These are phyloP conservation scores for Embidobia sp. DNA, from an alignment of 2,888 invertebrate genomes.

Conservation along the genomic window DNA sequence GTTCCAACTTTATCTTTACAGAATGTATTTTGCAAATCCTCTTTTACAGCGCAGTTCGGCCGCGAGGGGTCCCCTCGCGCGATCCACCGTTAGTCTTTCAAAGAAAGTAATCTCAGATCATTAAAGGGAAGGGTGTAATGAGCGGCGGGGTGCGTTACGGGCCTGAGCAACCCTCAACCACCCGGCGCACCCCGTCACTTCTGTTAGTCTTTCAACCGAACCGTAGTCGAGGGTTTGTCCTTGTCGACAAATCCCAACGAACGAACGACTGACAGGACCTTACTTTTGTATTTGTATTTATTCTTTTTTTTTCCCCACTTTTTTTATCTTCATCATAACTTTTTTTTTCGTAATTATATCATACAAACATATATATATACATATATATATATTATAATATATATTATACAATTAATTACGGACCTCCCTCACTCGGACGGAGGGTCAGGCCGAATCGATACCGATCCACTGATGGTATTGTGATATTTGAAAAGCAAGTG, in stretches of 20 bases:
- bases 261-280: conserved; percentile 63
- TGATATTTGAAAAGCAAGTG: conserved; percentile 75
- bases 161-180: too few relatives aligned
- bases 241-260: conserved; percentile 39
- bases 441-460: conserved; percentile 63
- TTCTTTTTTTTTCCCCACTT: conserved; percentile 36
- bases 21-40: too few relatives aligned
- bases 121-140: conserved; percentile 23
- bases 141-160: conserved; percentile 1
- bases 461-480: conserved; percentile 75
- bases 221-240: conserved; percentile 37
- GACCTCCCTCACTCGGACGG: too few relatives aligned
- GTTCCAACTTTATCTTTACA: too few relatives aligned
- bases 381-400: conserved; percentile 20
- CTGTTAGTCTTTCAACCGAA: conserved; percentile 39
- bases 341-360: too few relatives aligned
- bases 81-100: conserved; percentile 53
- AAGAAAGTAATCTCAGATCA: conserved; percentile 60
- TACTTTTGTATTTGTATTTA: conserved; percentile 44
- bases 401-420: conserved; percentile 16
- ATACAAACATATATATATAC: conserved; percentile 33
- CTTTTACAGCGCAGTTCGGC: too few relatives aligned
- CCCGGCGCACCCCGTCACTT: conserved; percentile 20
- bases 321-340: conserved; percentile 45
- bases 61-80: conserved; percentile 1